Evolutionary conservation across 2,113 vertebrate genomes (phyloP).

Genomic region (Halichoerus grypus): DNA sequence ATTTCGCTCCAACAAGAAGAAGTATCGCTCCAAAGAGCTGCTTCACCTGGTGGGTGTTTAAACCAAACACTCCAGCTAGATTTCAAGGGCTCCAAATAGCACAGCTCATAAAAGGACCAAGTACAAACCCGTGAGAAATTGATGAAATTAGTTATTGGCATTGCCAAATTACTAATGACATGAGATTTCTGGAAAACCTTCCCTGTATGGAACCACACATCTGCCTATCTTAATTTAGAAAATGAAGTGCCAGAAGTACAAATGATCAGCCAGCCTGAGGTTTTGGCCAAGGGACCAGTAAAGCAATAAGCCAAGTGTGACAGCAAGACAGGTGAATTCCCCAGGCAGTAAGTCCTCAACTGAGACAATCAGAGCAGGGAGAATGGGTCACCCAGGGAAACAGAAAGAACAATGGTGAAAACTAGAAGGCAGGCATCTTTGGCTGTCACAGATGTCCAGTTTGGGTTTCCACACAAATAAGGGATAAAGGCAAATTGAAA

Average conservation of each 20-base stretch:
- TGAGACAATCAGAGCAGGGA: background rate
- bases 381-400: background rate
- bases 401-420: background rate
- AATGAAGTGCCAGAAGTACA: conserved; percentile 14
- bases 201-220: background rate
- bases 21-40: background rate
- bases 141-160: conserved; percentile 48
- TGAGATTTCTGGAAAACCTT: conserved; percentile 31
- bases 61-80: background rate
- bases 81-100: background rate
- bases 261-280: conserved; percentile 6
- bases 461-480: background rate
- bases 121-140: background rate
- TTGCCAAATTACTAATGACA: background rate
- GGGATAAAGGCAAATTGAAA: background rate
- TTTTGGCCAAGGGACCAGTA: background rate
- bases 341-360: conserved; percentile 4
- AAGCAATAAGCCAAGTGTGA: background rate
- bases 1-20: background rate
- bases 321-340: conserved; percentile 49
- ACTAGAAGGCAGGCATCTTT: background rate
- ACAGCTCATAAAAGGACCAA: background rate
- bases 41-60: background rate
- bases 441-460: background rate
- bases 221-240: conserved; percentile 46